Percentiles rank a stretch among this genome's conserved stretches.
These are phyloP conservation scores for Agriopis marginaria DNA, from an alignment of 2,888 invertebrate species.

Conservation along the genomic window DNA sequence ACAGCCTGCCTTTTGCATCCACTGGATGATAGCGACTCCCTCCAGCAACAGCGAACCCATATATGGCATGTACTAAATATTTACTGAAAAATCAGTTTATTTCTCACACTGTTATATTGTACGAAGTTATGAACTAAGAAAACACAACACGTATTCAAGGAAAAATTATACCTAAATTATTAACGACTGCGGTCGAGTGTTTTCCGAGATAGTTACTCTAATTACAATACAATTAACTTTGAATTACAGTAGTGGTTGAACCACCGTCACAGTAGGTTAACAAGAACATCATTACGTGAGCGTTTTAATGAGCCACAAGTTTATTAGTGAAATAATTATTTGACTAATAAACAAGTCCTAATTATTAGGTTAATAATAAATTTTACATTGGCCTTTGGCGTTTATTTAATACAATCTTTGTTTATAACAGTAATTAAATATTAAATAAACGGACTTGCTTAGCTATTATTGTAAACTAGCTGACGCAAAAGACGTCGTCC, in stretches of 20 bases:
- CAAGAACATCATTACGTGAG: constrained; percentile 22
- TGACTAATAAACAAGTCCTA: not conserved
- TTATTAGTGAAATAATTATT: constrained; percentile 10
- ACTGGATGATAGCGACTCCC: too few species aligned
- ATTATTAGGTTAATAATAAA: too few species aligned
- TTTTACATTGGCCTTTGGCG: too few species aligned
- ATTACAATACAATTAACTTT: constrained; percentile 27
- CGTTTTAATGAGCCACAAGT: constrained; percentile 10
- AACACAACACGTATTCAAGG: not conserved
- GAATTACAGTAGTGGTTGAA: constrained; percentile 25
- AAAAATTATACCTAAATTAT: not conserved
- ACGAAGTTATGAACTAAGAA: not conserved
- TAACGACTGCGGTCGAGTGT: constrained; percentile 21
- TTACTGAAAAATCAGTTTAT: not conserved
- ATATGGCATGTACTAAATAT: too few species aligned
- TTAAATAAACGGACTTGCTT: too few species aligned
- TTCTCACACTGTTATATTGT: not conserved
- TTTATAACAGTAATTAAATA: too few species aligned
- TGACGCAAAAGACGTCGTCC: too few species aligned
- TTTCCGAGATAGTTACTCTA: constrained; percentile 22
- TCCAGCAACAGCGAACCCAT: too few species aligned
- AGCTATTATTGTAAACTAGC: too few species aligned
- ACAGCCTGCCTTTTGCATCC: too few species aligned
- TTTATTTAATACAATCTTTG: too few species aligned
- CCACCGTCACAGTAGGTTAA: constrained; percentile 21